Percentiles rank a stretch among this genome's conserved stretches.
phyloP scores from a whole-genome alignment of 2,113 vertebrate species.

The Peromyscus maniculatus region DNA sequence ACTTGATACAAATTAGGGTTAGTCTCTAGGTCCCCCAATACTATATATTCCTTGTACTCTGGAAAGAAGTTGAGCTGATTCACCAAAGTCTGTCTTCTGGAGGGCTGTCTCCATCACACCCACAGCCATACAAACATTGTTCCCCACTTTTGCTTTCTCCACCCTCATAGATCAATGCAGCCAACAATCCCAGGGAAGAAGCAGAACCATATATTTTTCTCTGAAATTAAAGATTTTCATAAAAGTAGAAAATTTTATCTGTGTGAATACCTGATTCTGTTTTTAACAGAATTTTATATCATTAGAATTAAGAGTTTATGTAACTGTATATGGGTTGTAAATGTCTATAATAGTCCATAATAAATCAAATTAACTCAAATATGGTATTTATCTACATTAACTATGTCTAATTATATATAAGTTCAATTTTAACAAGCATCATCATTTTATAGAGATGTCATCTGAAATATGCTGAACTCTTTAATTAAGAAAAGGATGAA shows the following conservation, averaged over 20 bases:
- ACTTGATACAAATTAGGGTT: too few relatives aligned
- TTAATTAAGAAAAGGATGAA: slow-evolving; percentile 71
- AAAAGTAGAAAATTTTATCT: neutral
- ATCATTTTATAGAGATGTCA: slow-evolving; percentile 19
- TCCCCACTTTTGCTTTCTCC: too few relatives aligned
- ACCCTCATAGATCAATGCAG: too few relatives aligned
- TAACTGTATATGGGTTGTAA: neutral
- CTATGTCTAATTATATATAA: neutral
- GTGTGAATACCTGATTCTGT: neutral
- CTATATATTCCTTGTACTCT: too few relatives aligned
- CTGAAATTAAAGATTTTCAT: neutral
- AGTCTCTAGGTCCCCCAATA: too few relatives aligned
- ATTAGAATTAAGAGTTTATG: neutral
- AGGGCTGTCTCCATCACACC: too few relatives aligned
- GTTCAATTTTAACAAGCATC: neutral
- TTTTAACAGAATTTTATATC: neutral
- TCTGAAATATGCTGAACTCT: slow-evolving; percentile 74
- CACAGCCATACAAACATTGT: too few relatives aligned
- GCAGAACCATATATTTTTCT: neutral
- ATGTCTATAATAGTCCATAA: neutral
- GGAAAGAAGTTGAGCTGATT: too few relatives aligned
- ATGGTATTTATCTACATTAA: neutral
- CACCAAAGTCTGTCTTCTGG: too few relatives aligned
- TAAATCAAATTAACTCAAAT: neutral
- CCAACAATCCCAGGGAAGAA: too few relatives aligned